Percentiles rank a stretch among this genome's conserved stretches.
Evolutionary conservation across 2,113 vertebrate genomes (phyloP).

Genomic region (Prunella fulvescens): DNA sequence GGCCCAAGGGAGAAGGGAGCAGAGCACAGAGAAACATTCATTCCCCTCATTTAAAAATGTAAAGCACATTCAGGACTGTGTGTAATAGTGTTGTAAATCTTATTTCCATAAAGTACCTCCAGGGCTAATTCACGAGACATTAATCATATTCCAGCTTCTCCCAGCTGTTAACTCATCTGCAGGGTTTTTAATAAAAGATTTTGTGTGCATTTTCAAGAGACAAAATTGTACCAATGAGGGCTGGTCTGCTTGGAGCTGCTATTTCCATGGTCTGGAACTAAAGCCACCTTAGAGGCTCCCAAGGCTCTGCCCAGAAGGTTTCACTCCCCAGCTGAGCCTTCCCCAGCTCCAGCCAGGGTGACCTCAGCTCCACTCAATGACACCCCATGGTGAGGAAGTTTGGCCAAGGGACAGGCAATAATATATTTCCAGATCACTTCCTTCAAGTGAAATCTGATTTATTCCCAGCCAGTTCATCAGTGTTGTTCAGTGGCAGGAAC

Average conservation of each 20-base stretch:
- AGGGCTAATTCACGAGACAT: conserved; percentile 52
- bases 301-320: background rate
- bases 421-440: conserved; percentile 29
- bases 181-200: conserved; percentile 47
- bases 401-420: background rate
- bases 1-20: background rate
- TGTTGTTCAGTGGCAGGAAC: background rate
- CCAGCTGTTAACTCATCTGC: conserved; percentile 53
- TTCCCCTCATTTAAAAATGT: conserved; percentile 45
- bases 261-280: background rate
- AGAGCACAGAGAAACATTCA: background rate
- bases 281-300: background rate
- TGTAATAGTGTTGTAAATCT: conserved; percentile 51
- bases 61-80: conserved; percentile 17
- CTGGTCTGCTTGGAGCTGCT: background rate
- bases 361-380: background rate
- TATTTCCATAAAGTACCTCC: conserved; percentile 49
- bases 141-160: conserved; percentile 54
- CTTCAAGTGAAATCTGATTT: conserved; percentile 21
- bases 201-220: conserved; percentile 2
- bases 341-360: background rate
- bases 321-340: background rate
- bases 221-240: background rate
- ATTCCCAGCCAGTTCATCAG: background rate
- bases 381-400: background rate